Evolutionary conservation across 2,113 vertebrate genomes (phyloP).

Genomic region (Grallaria varia): DNA sequence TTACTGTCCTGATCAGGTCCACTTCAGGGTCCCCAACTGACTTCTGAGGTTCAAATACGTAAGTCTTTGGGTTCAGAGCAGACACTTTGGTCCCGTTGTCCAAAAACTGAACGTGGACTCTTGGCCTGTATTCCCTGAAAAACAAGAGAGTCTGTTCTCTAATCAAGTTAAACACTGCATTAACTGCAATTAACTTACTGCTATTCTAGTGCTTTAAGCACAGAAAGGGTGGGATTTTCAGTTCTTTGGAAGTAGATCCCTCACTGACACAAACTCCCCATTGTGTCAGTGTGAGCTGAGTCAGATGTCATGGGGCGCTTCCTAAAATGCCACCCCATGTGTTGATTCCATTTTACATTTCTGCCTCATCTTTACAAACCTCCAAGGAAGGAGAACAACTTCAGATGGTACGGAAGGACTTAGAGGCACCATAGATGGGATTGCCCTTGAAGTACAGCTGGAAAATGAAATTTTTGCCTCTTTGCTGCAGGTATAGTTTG

Average conservation of each 20-base stretch:
- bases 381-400: background rate
- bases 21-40: slow-evolving; percentile 84
- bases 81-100: slow-evolving; percentile 88
- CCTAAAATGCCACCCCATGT: background rate
- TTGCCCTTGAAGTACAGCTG: background rate
- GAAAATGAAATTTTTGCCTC: background rate
- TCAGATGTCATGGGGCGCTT: background rate
- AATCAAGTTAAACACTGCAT: background rate
- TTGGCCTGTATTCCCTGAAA: slow-evolving; percentile 86
- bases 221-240: background rate
- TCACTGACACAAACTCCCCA: background rate
- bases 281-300: background rate
- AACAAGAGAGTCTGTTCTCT: background rate
- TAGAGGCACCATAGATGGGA: background rate
- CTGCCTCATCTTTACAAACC: background rate
- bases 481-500: background rate
- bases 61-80: slow-evolving; percentile 87
- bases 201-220: background rate
- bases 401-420: background rate
- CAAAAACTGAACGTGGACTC: slow-evolving; percentile 83
- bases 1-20: slow-evolving; percentile 88
- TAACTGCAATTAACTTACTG: background rate
- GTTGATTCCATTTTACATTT: background rate
- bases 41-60: slow-evolving; percentile 84
- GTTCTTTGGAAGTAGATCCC: background rate